Conservation (phyloP, 2,888 invertebrate genomes). For the Drosophila paramelanica region DNA sequence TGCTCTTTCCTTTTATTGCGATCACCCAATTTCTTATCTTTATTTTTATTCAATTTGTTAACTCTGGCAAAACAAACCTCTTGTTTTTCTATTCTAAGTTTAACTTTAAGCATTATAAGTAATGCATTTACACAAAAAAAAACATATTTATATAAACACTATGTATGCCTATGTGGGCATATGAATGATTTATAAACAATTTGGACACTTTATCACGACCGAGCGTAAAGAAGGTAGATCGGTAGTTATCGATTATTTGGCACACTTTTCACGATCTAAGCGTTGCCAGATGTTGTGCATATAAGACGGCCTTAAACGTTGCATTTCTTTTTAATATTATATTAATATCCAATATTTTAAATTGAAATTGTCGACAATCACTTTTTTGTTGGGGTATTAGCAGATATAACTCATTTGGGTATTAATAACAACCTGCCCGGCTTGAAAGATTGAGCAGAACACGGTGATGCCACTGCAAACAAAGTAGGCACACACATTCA, state of each 20-base stretch:
- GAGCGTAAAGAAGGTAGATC: constrained; percentile 13
- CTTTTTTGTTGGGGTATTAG: not conserved
- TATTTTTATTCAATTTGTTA: not conserved
- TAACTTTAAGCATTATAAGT: not conserved
- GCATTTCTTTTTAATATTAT: constrained; percentile 1
- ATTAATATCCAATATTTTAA: constrained; percentile 1
- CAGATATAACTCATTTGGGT: not conserved
- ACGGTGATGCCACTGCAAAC: not conserved
- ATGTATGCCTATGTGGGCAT: constrained; percentile 6
- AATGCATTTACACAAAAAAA: not conserved
- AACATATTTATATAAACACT: constrained; percentile 8
- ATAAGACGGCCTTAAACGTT: not conserved
- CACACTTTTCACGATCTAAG: constrained; percentile 28
- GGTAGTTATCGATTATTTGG: constrained; percentile 37
- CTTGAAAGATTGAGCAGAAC: not conserved
- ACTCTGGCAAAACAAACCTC: not conserved
- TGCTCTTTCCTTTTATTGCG: not conserved
- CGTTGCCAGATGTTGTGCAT: constrained; percentile 35
- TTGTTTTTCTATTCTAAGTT: not conserved
- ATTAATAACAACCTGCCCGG: not conserved
- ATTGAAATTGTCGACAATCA: not conserved
- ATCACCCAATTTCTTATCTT: not conserved
- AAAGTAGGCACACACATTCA: not conserved
- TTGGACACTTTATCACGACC: constrained; percentile 6
- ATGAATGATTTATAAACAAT: constrained; percentile 5